Evolutionary conservation across 2,888 invertebrate species (phyloP), one percentile per base, ranked within the genome.

Genomic region (Yponomeuta evonymella): DNA sequence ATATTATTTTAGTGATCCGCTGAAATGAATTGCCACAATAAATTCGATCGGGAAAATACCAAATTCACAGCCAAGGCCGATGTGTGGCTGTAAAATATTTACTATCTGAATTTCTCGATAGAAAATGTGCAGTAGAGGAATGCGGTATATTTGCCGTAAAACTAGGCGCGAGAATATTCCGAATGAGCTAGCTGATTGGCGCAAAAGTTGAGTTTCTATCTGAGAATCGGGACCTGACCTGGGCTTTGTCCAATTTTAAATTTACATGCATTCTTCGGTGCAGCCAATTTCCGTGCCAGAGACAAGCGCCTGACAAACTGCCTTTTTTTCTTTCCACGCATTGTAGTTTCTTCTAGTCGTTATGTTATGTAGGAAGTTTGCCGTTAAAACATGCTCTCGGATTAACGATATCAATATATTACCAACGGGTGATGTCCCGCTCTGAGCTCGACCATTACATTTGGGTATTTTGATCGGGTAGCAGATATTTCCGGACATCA

Each of bases 341-440:
- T 4, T 58, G 12, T 58, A 15, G 51, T 58, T 58, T 58, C 51
- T 58, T 58, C 51, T 15, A 15, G 51, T 58, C 15, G 51, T 58
- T 58, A 58, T 8, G 15, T 58, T 58, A 58, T 12, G 15, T 58
- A 58, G 51, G 51, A 10, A 58, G 51, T 58, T 58, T 58, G 51
- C 15, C 51, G 12, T 58, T 15, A 58, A 15, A 58, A 58, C 51
- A 58, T 58, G 51, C 51, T 58, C 51, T 29, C 30, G 67, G 70
- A 72, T 72, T 70, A 72, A 67, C 72, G 72, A 72, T 72, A 70
- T 70, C 65, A 72, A 69, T 72, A 70, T 69, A 72, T 70, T 69
- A 15, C 58, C n/a, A 15, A 33, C 10, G 36, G n/a, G 71, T 69
- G 71, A 71, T 69, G 51, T 58, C 51, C 51, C 51, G 51, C 51